Percentiles rank a stretch among this genome's conserved stretches.
phyloP scores from a whole-genome alignment of 2,888 invertebrate genomes.

The Diabrotica balteata region DNA sequence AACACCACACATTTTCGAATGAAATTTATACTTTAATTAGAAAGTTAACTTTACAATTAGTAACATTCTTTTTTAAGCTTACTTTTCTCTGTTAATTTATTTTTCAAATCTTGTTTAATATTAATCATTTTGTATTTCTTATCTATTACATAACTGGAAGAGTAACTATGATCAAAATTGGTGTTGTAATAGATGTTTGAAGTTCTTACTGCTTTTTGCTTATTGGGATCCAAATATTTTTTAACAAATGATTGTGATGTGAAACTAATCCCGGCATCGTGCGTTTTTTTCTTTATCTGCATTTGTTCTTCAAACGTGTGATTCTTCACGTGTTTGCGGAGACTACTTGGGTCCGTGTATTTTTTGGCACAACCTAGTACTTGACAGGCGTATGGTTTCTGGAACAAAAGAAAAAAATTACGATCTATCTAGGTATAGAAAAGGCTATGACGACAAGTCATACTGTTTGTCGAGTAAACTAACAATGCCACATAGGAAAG shows the following conservation, averaged over 20 bases:
- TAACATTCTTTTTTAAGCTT: constrained; percentile 37
- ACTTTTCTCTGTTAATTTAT: constrained; percentile 57
- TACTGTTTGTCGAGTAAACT: too few relatives aligned
- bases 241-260: constrained; percentile 37
- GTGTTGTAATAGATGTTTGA: constrained; percentile 29
- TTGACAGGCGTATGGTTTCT: constrained; percentile 94
- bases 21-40: too few relatives aligned
- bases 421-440: too few relatives aligned
- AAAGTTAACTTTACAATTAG: constrained; percentile 20
- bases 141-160: constrained; percentile 35
- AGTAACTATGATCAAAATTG: constrained; percentile 51
- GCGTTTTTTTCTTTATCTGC: constrained; percentile 53
- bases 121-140: constrained; percentile 42
- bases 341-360: constrained; percentile 93
- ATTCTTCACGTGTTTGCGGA: constrained; percentile 91
- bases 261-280: constrained; percentile 38
- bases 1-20: too few relatives aligned
- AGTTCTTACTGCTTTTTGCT: constrained; percentile 46
- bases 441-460: too few relatives aligned
- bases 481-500: too few relatives aligned
- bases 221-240: constrained; percentile 46
- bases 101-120: constrained; percentile 58
- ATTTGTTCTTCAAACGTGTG: constrained; percentile 64
- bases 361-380: constrained; percentile 86
- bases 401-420: constrained; percentile 47